Percentiles rank a stretch among this genome's conserved stretches.
These are phyloP conservation scores for Nomada ruficornis DNA, from an alignment of 2,888 invertebrate genomes.

Conservation along the genomic window DNA sequence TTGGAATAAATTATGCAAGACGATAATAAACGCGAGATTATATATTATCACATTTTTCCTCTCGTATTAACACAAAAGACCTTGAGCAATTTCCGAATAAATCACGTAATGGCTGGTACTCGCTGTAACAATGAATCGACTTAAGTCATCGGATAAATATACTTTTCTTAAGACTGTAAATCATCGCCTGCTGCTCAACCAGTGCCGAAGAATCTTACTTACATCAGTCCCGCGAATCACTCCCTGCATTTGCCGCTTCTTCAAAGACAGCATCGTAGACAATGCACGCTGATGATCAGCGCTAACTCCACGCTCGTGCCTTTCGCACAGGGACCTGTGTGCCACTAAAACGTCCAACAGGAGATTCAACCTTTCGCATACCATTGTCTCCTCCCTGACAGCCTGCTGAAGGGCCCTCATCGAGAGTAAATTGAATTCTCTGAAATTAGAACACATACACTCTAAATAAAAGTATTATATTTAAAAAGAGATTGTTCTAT, in stretches of 20 bases:
- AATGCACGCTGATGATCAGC: slow-evolving; percentile 87
- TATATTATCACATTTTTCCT: slow-evolving; percentile 45
- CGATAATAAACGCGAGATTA: slow-evolving; percentile 39
- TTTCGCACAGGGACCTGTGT: slow-evolving; percentile 87
- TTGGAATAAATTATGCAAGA: slow-evolving; percentile 52
- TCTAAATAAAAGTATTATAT: not conserved
- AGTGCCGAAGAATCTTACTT: slow-evolving; percentile 49
- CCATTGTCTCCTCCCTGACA: slow-evolving; percentile 85
- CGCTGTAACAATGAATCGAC: slow-evolving; percentile 27
- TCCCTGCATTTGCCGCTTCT: slow-evolving; percentile 88
- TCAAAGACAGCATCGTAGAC: slow-evolving; percentile 87
- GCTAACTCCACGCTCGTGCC: slow-evolving; percentile 87
- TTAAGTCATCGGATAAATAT: slow-evolving; percentile 50
- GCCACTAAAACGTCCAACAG: slow-evolving; percentile 86
- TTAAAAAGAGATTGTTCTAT: not conserved
- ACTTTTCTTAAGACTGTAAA: slow-evolving; percentile 21
- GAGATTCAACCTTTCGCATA: slow-evolving; percentile 86
- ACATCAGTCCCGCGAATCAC: slow-evolving; percentile 87
- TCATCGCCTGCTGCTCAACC: slow-evolving; percentile 15
- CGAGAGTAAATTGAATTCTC: slow-evolving; percentile 85
- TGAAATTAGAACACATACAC: slow-evolving; percentile 66
- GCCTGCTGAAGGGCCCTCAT: slow-evolving; percentile 85
- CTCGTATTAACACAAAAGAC: slow-evolving; percentile 36
- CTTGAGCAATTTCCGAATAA: slow-evolving; percentile 54
- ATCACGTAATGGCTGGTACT: slow-evolving; percentile 49